Conservation (phyloP, 2,888 invertebrate genomes). For the Thyatira batis region DNA sequence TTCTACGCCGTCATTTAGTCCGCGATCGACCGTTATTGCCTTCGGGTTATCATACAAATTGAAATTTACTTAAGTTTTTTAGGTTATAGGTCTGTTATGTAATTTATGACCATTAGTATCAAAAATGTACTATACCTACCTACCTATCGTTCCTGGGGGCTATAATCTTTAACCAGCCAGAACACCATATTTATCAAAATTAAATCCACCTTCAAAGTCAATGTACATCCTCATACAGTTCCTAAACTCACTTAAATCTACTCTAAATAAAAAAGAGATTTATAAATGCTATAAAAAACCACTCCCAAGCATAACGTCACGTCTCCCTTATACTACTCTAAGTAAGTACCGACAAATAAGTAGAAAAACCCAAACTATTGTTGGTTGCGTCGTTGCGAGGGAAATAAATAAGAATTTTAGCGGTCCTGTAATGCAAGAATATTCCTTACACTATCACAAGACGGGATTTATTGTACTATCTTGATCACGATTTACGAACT, state of each 20-base stretch:
- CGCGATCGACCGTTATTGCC: no score
- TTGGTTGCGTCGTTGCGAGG: constrained; percentile 28
- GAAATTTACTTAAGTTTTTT: no score
- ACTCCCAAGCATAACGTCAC: neutral
- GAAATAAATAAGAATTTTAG: constrained; percentile 72
- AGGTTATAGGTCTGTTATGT: no score
- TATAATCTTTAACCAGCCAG: no score
- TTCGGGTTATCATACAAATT: no score
- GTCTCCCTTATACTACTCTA: neutral
- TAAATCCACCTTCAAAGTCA: no score
- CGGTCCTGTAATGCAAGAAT: constrained; percentile 50
- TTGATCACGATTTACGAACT: constrained; percentile 63
- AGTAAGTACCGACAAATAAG: neutral
- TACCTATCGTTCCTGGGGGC: no score
- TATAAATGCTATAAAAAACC: neutral
- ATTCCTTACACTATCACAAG: constrained; percentile 65
- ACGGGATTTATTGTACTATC: constrained; percentile 64
- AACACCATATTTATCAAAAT: no score
- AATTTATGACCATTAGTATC: no score
- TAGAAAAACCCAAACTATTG: constrained; percentile 1
- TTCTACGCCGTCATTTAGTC: no score
- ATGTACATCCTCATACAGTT: no score
- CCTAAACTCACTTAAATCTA: neutral
- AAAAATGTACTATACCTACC: no score
- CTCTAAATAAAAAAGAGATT: neutral